Base-by-base conservation (phyloP, 2,888 invertebrate genomes). In the Ypsolopha scabrella region DNA sequence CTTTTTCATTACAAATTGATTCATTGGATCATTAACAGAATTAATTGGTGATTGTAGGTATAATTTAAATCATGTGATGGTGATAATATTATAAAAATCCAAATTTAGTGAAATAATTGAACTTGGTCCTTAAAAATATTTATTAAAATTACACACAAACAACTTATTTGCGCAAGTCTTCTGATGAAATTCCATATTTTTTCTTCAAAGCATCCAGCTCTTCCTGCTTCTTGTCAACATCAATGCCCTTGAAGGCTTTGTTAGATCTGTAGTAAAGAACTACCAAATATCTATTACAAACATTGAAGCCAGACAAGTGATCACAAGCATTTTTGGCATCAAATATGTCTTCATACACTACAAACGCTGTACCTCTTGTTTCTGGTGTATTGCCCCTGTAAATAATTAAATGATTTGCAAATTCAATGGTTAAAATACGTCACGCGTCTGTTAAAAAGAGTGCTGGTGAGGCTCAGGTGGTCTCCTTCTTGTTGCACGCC, bases 261-360 rank as follows among this genome's bases (percentile, higher is more conserved):
- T 94, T 96, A 37, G 95, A 94, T 82, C 99, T 98, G 76, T 99
- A 99, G 78, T 99, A 99, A 7, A 99, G 86, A 1, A 99, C 99
- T n/a, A 99, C 99, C 38, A 99, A 88, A 74, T 99, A 99, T 64
- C 99, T 89, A 79, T 99, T 99, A 75, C 99, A 99, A 36, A 99
- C 99, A 77, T 99, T 99, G 79, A 99, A 99, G 7, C 99, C 99
- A 52, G 98, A 98, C 51, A 99, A 87, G 80, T 99, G 99, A 76
- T 99, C 99, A 80, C 99, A 99, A 4, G 99, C 99, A 87, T 99
- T 99, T 81, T 99, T 99, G 0, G 99, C 99, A 89, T 99, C 99
- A 87, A 99, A 99, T 66, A 99, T 99, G 72, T 99, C 99, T 86
- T 99, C 99, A 79, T 98, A 99, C 0, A 99, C 97, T 48, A 99